Evolutionary conservation across 2,113 vertebrate genomes (phyloP).

Genomic region (Polypterus bichir): DNA sequence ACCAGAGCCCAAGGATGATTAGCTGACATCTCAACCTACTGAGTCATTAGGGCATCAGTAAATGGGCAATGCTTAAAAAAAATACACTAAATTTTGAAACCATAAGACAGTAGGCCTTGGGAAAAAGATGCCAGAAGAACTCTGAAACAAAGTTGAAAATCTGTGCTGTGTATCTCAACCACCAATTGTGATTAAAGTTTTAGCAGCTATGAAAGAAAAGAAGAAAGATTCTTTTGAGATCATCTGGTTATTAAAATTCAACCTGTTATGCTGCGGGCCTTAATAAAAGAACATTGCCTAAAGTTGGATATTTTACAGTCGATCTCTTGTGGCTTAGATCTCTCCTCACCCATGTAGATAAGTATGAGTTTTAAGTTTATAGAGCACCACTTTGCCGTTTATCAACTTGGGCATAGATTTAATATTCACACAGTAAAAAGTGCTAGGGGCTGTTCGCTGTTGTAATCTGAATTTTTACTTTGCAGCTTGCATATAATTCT

Average conservation of each 20-base stretch:
- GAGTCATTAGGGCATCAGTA: too few relatives aligned
- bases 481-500: not conserved
- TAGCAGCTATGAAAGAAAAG: slow-evolving; percentile 5
- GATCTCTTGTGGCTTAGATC: slow-evolving; percentile 4
- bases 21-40: too few relatives aligned
- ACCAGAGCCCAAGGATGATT: too few relatives aligned
- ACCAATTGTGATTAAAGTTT: slow-evolving; percentile 4
- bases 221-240: not conserved
- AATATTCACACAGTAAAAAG: slow-evolving; percentile 8
- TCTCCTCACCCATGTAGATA: slow-evolving; percentile 1
- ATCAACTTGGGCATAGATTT: slow-evolving; percentile 3
- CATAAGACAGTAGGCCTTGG: too few relatives aligned
- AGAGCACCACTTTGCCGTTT: not conserved
- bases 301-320: slow-evolving; percentile 11
- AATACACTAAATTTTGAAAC: too few relatives aligned
- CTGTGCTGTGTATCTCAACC: not conserved
- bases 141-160: too few relatives aligned
- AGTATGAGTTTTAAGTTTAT: slow-evolving; percentile 4
- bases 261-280: slow-evolving; percentile 5
- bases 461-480: slow-evolving; percentile 8
- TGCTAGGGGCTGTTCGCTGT: slow-evolving; percentile 4
- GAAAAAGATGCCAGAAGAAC: too few relatives aligned
- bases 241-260: slow-evolving; percentile 10
- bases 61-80: too few relatives aligned
- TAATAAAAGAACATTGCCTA: slow-evolving; percentile 7